Percentiles rank a stretch among this genome's conserved stretches.
Conservation (phyloP, 2,113 vertebrate species). For the Hymenochirus boettgeri region DNA sequence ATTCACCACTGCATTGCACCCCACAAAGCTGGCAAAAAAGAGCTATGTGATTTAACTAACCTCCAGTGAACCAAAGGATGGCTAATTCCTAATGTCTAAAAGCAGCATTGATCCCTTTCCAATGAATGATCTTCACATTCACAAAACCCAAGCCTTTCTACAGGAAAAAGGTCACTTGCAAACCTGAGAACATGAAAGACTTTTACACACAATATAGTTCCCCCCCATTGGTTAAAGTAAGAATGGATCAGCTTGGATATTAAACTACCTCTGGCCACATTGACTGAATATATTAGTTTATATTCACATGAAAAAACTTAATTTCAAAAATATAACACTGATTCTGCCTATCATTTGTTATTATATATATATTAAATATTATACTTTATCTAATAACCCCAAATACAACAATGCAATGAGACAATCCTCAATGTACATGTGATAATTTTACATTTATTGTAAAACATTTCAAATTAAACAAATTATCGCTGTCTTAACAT, state of each 20-base stretch:
- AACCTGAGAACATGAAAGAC: conserved; percentile 38
- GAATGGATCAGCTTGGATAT: conserved; percentile 21
- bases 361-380: too few relatives aligned
- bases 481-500: too few relatives aligned
- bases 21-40: conserved; percentile 57
- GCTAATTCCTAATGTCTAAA: conserved; percentile 42
- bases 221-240: conserved; percentile 22
- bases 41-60: conserved; percentile 38
- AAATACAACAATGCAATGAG: too few relatives aligned
- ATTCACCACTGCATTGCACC: conserved; percentile 53
- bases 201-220: conserved; percentile 38
- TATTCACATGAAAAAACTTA: too few relatives aligned
- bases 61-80: conserved; percentile 44
- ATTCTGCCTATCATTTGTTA: too few relatives aligned
- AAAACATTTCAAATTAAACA: too few relatives aligned
- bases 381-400: too few relatives aligned
- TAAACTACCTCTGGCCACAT: conserved; percentile 13
- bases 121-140: conserved; percentile 42
- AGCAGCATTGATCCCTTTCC: conserved; percentile 43
- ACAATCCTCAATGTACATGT: too few relatives aligned
- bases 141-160: conserved; percentile 39
- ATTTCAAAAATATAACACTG: too few relatives aligned
- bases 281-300: neutral
- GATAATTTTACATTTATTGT: too few relatives aligned
- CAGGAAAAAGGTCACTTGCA: conserved; percentile 40